These are phyloP conservation scores for Aplocera efformata DNA, from an alignment of 2,888 invertebrate species.

Conservation along the genomic window DNA sequence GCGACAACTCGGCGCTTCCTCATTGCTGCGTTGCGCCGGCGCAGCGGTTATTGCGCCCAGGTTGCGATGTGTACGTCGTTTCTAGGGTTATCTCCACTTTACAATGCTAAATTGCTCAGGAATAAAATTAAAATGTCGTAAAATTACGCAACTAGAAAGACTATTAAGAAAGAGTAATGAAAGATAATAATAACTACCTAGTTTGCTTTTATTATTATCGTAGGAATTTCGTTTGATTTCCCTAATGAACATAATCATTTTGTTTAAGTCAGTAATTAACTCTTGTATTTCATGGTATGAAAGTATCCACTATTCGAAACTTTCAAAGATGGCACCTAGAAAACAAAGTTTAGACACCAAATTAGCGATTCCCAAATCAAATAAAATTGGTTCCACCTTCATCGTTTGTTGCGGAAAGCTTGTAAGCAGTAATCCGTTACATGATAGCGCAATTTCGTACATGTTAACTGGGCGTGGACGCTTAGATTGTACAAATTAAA, in stretches of 20 bases:
- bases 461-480: slow-evolving; percentile 47
- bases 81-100: slow-evolving; percentile 17
- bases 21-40: slow-evolving; percentile 46
- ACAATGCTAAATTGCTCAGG: slow-evolving; percentile 7
- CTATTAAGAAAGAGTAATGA: no score
- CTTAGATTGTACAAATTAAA: slow-evolving; percentile 59
- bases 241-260: no score
- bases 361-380: slow-evolving; percentile 5
- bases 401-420: slow-evolving; percentile 12
- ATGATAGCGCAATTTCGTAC: slow-evolving; percentile 46
- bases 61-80: slow-evolving; percentile 7
- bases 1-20: slow-evolving; percentile 64
- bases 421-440: slow-evolving; percentile 32
- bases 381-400: slow-evolving; percentile 12
- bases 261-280: no score
- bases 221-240: no score
- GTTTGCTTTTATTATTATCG: no score
- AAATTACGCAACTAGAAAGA: no score
- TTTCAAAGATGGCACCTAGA: background rate
- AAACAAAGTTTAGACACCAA: slow-evolving; percentile 7
- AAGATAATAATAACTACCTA: no score
- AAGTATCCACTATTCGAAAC: no score
- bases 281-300: no score
- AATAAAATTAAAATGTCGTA: background rate
- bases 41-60: slow-evolving; percentile 47